Base-by-base conservation (phyloP, 2,113 vertebrate genomes). In the Corvus hawaiiensis region DNA sequence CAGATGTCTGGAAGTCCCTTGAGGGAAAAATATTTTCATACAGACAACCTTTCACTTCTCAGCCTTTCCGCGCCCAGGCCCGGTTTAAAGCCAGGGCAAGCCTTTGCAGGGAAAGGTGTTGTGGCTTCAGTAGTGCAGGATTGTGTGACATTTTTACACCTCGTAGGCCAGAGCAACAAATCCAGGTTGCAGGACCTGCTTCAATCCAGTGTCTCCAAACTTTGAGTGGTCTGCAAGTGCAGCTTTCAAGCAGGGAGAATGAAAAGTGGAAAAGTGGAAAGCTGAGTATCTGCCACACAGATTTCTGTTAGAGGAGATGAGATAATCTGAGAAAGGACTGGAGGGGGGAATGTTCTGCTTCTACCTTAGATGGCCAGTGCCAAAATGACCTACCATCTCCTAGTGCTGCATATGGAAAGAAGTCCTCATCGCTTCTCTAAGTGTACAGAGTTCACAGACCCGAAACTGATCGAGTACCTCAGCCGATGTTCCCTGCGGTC, bases 91-190 rank as follows among this genome's bases (percentile, higher is more conserved):
- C 27, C 37, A 32, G 55, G 37, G 7, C 35, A 56, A 41, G 6
- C 41, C 20, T 82, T 75, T 58, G 9, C 44, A 41, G 19, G 15
- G 33, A 10, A 67, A 51, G 7, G 10, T 79, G 54, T 6, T 54
- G 58, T 72, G 56, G 17, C 28, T 58, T 0, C 0, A 28, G 30
- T 20, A 4, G 28, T 8, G 5, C 17, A 26, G 0, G 1, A 6
- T 10, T 49, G 11, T 28, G 37, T 19, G 11, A 21, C 30, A 13
- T 54, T 21, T 68, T 55, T 68, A 23, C 13, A 24, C 44, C 20
- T 79, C 11, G 11, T 4, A 7, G 19, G 51, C 48, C 44, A 87
- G 49, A 67, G 49, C 39, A 69, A 32, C 10, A 81, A 64, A 28
- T 28, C 15, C 52, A 48, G 20, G 16, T 19, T 76, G 52, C 35